Evolutionary conservation across 2,797 vertebrate species (phyloP).

Genomic region (Alcedo quadribrachys): DNA sequence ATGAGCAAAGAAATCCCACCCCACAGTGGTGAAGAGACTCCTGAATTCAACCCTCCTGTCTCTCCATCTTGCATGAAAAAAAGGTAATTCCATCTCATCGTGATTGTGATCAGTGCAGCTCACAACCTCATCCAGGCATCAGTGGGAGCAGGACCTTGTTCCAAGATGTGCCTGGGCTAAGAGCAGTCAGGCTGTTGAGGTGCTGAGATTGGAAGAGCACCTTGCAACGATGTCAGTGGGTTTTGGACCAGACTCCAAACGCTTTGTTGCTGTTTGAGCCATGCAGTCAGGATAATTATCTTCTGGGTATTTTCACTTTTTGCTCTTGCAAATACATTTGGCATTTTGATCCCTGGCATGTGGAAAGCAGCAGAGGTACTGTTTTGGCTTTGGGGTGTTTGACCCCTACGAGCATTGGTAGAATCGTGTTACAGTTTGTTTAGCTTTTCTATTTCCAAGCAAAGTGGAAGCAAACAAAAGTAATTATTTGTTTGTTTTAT

Average conservation of each 20-base stretch:
- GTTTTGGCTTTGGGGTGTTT: background rate
- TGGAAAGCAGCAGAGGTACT: background rate
- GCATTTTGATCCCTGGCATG: background rate
- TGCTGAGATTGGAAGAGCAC: background rate
- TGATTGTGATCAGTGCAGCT: background rate
- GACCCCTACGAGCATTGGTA: background rate
- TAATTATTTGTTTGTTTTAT: background rate
- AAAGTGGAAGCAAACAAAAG: background rate
- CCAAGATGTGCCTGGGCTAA: background rate
- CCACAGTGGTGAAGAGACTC: background rate
- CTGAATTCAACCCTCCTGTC: background rate
- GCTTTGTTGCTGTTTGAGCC: background rate
- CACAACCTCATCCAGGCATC: background rate
- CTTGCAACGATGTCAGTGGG: background rate
- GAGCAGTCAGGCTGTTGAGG: background rate
- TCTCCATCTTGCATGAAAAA: background rate
- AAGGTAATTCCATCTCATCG: background rate
- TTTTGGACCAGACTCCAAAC: background rate
- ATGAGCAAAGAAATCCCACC: background rate
- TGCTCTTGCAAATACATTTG: background rate
- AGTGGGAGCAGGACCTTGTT: background rate
- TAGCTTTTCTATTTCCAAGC: background rate
- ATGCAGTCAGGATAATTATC: background rate
- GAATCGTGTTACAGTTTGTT: background rate
- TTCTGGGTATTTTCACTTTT: background rate